A percentile compares a stretch with the other conserved stretches of the same genome.
Conservation (phyloP, 2,797 vertebrate genomes). For the Galagoides demidoff region DNA sequence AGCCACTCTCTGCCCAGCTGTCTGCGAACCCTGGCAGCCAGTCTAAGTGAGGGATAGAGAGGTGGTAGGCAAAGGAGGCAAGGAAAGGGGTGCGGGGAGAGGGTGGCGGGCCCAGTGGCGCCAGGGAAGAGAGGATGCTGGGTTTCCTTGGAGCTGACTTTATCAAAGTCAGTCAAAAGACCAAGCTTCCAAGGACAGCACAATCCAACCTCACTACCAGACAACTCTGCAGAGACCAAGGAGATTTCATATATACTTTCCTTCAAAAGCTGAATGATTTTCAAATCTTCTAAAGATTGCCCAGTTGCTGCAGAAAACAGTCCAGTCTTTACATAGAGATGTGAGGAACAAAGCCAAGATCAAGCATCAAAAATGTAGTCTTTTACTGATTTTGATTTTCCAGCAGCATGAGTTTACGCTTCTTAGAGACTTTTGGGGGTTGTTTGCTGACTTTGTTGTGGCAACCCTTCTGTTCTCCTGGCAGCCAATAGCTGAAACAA, state of each 20-base stretch:
- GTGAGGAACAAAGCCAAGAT: not conserved
- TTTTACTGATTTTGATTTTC: slow-evolving; percentile 62
- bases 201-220: slow-evolving; percentile 46
- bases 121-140: slow-evolving; percentile 71
- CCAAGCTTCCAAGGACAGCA: slow-evolving; percentile 28
- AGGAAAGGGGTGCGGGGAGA: not conserved
- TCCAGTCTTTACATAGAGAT: not conserved
- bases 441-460: slow-evolving; percentile 73
- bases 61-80: slow-evolving; percentile 32
- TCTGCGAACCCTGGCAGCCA: slow-evolving; percentile 82
- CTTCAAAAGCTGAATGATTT: slow-evolving; percentile 52
- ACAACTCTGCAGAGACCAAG: slow-evolving; percentile 11
- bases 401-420: slow-evolving; percentile 2
- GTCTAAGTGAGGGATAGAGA: slow-evolving; percentile 77
- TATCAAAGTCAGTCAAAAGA: slow-evolving; percentile 63
- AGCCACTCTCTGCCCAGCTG: slow-evolving; percentile 82
- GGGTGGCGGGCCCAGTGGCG: slow-evolving; percentile 68
- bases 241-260: slow-evolving; percentile 40
- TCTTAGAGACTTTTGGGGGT: slow-evolving; percentile 39
- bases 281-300: slow-evolving; percentile 45
- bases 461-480: slow-evolving; percentile 63
- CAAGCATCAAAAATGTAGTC: slow-evolving; percentile 9
- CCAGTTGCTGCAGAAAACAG: not conserved
- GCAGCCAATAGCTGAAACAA: slow-evolving; percentile 44
- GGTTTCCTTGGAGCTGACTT: slow-evolving; percentile 58